Percentiles rank a stretch among this genome's conserved stretches.
These are phyloP conservation scores for Vimba vimba DNA, from an alignment of 2,113 vertebrate species.

Conservation along the genomic window DNA sequence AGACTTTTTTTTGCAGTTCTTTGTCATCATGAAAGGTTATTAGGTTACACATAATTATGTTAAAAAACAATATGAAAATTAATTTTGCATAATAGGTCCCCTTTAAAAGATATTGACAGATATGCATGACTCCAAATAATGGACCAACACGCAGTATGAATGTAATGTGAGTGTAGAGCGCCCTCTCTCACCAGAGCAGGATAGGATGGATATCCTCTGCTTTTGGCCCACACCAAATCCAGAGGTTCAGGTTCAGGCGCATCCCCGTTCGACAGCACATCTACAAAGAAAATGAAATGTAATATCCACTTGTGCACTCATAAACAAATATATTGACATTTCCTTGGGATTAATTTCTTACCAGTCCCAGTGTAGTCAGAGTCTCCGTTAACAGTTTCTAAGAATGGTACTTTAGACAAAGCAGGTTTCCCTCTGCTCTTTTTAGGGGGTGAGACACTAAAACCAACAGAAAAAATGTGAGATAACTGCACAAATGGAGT, in stretches of 20 bases:
- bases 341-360: constrained; percentile 53
- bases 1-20: too few species aligned
- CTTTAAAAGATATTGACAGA: not conserved
- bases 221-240: constrained; percentile 98
- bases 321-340: not conserved
- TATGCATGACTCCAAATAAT: not conserved
- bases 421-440: constrained; percentile 94
- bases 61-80: too few species aligned
- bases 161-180: not conserved
- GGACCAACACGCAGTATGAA: not conserved
- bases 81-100: too few species aligned
- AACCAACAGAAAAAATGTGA: constrained; percentile 15
- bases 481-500: not conserved
- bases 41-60: too few species aligned
- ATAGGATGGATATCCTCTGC: constrained; percentile 96
- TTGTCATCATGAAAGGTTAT: too few species aligned
- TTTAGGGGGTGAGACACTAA: constrained; percentile 84
- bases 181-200: constrained; percentile 88
- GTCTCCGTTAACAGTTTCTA: constrained; percentile 90
- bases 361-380: constrained; percentile 82
- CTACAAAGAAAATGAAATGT: constrained; percentile 63
- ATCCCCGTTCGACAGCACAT: constrained; percentile 82
- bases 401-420: constrained; percentile 88
- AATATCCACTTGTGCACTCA: not conserved
- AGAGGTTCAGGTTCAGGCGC: constrained; percentile 88